Evolutionary conservation across 2,888 invertebrate species (phyloP).

Genomic region (Cephus sareptanus): DNA sequence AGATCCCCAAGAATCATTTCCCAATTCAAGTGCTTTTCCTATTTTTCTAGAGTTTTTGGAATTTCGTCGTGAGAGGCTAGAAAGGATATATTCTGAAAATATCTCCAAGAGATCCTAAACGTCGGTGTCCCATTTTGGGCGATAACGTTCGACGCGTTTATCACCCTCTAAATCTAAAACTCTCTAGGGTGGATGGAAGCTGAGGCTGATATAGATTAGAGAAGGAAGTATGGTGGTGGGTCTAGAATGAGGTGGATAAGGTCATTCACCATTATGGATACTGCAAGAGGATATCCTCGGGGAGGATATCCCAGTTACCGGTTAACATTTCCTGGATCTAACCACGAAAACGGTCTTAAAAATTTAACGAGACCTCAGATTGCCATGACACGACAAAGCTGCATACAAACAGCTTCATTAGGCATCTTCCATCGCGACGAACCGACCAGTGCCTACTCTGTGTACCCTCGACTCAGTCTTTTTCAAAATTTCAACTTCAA

Average conservation of each 20-base stretch:
- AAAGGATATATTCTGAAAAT: background rate
- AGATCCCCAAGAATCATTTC: background rate
- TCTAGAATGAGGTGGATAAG: background rate
- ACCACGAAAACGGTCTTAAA: slow-evolving; percentile 4
- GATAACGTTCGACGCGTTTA: background rate
- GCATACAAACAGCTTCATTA: background rate
- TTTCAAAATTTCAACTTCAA: background rate
- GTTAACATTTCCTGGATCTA: slow-evolving; percentile 9
- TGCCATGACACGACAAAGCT: background rate
- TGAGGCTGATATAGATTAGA: background rate
- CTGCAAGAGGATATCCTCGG: background rate
- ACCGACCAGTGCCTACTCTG: background rate
- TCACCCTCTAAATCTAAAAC: background rate
- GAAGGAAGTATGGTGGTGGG: background rate
- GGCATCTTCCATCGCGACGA: background rate
- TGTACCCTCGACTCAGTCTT: background rate
- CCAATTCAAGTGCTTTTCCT: background rate
- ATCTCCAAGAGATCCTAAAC: background rate
- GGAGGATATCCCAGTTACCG: slow-evolving; percentile 7
- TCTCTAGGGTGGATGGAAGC: background rate
- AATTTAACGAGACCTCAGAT: slow-evolving; percentile 14
- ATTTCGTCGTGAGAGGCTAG: background rate
- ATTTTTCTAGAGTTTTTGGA: background rate
- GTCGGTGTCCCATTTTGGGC: background rate
- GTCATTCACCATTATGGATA: background rate